Conservation (phyloP, 2,888 invertebrate genomes). For the Megamerina dolium region DNA sequence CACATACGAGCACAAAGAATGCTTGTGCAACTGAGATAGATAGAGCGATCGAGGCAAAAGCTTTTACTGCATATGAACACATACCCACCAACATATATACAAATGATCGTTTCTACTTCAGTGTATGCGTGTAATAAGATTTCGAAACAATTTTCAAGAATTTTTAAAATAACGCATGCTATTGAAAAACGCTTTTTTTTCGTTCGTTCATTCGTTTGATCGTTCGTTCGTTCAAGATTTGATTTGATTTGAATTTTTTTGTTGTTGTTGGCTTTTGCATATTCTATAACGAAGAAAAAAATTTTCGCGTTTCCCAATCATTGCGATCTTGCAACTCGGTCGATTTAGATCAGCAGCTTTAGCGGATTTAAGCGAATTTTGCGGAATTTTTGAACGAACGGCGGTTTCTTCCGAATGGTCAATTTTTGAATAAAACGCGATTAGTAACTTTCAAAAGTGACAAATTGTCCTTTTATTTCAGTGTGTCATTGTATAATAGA, state of each 20-base stretch:
- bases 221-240: no score
- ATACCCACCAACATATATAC: conserved; percentile 1
- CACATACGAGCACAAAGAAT: no score
- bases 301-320: not conserved
- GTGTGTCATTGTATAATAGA: no score
- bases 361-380: conserved; percentile 21
- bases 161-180: conserved; percentile 41
- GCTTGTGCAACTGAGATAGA: no score
- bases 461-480: no score
- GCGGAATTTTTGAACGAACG: conserved; percentile 5
- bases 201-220: conserved; percentile 23
- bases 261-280: conserved; percentile 11
- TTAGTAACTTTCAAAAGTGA: no score
- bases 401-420: no score
- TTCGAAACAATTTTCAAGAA: conserved; percentile 36
- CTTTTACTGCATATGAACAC: not conserved
- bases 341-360: conserved; percentile 39
- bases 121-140: conserved; percentile 18
- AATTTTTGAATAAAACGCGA: no score
- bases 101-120: conserved; percentile 2
- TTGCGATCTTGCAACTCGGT: conserved; percentile 48
- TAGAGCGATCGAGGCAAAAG: no score
- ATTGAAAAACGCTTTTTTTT: conserved; percentile 16
- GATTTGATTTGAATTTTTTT: no score
- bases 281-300: no score